These are phyloP conservation scores for Origma solitaria DNA, from an alignment of 2,113 vertebrate genomes.

Conservation along the genomic window DNA sequence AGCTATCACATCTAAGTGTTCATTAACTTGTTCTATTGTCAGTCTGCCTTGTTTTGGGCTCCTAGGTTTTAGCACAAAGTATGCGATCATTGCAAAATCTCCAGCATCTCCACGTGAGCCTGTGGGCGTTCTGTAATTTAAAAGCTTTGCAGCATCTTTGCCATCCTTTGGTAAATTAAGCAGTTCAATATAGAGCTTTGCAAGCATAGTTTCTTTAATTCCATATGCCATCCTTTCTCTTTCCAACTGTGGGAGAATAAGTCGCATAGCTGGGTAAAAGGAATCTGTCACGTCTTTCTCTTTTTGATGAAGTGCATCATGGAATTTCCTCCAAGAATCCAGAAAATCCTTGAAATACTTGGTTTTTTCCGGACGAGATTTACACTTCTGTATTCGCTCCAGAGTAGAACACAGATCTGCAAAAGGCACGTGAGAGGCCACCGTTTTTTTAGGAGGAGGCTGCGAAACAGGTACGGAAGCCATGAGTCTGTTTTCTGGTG, in stretches of 20 bases:
- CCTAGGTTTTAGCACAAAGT: slow-evolving; percentile 91
- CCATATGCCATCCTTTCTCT: slow-evolving; percentile 95
- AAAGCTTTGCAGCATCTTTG: slow-evolving; percentile 88
- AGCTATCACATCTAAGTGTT: slow-evolving; percentile 86
- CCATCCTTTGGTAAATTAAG: slow-evolving; percentile 89
- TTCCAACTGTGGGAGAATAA: slow-evolving; percentile 89
- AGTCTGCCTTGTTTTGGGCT: slow-evolving; percentile 83
- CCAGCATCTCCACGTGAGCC: slow-evolving; percentile 83
- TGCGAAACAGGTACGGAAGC: slow-evolving; percentile 50
- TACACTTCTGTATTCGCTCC: slow-evolving; percentile 88
- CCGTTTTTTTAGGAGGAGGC: slow-evolving; percentile 54
- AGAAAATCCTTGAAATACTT: slow-evolving; percentile 85
- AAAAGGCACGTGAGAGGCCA: slow-evolving; percentile 90
- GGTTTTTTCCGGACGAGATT: slow-evolving; percentile 83
- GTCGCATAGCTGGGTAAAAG: slow-evolving; percentile 94
- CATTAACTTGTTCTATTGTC: slow-evolving; percentile 87
- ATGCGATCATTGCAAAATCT: slow-evolving; percentile 89
- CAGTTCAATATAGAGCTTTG: slow-evolving; percentile 92
- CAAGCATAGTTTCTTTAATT: slow-evolving; percentile 96
- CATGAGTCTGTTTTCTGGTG: slow-evolving; percentile 45
- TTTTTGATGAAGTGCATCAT: slow-evolving; percentile 86
- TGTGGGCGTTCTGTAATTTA: slow-evolving; percentile 87
- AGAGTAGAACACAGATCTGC: slow-evolving; percentile 85
- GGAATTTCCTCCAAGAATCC: slow-evolving; percentile 91
- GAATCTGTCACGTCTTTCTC: slow-evolving; percentile 83